Evolutionary conservation across 1,140 invertebrate species (phyloP).

Genomic region (Panagrolaimus sp.): DNA sequence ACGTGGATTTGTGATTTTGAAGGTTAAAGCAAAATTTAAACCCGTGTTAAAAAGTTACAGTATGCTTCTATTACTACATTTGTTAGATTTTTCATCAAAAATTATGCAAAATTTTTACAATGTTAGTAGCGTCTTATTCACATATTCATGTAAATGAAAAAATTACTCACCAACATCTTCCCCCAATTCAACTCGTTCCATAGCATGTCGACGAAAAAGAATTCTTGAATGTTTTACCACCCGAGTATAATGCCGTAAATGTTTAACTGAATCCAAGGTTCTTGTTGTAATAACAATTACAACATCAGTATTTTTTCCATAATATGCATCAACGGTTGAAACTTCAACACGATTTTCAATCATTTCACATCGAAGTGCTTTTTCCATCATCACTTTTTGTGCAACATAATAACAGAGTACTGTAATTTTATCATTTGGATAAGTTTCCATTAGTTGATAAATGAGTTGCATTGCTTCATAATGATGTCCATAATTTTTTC

Average conservation of each 20-base stretch:
- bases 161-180: too few relatives aligned
- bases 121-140: too few relatives aligned
- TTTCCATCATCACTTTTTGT: background rate
- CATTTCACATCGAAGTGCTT: background rate
- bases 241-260: background rate
- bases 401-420: background rate
- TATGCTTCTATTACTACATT: too few relatives aligned
- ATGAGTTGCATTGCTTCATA: background rate
- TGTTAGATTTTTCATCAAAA: too few relatives aligned
- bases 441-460: background rate
- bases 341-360: too few relatives aligned
- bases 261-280: background rate
- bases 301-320: constrained; percentile 3
- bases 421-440: background rate
- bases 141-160: too few relatives aligned
- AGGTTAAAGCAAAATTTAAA: too few relatives aligned
- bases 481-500: background rate
- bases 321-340: background rate
- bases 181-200: background rate
- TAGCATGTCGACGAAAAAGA: background rate
- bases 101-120: too few relatives aligned
- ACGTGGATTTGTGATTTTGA: too few relatives aligned
- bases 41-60: too few relatives aligned
- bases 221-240: background rate
- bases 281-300: background rate